Percentiles rank a stretch among this genome's conserved stretches.
These are phyloP conservation scores for Willowsia nigromaculata DNA, from an alignment of 2,888 invertebrate genomes.

Conservation along the genomic window DNA sequence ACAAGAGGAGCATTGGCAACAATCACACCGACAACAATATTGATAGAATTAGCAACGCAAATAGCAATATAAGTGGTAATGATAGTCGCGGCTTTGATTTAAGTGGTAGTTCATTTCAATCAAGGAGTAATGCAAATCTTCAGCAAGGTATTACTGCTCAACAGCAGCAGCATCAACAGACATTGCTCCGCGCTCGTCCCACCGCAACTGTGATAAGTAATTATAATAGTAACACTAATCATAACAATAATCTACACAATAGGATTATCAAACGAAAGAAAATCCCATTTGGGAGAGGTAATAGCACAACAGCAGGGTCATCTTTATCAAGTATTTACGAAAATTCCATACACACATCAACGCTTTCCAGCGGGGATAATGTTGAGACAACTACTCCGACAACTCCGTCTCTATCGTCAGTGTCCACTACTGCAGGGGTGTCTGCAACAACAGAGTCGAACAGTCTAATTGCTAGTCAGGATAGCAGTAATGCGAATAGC, in stretches of 20 bases:
- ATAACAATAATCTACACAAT: constrained; percentile 68
- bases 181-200: constrained; percentile 68
- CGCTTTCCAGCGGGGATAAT: constrained; percentile 15
- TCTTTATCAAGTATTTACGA: constrained; percentile 49
- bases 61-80: background rate
- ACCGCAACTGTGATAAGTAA: constrained; percentile 74
- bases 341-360: constrained; percentile 50
- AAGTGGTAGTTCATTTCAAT: constrained; percentile 43
- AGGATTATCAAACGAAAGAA: constrained; percentile 75
- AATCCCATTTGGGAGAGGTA: constrained; percentile 47
- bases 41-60: background rate
- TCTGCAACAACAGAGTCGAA: constrained; percentile 56
- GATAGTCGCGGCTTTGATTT: constrained; percentile 37
- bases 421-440: constrained; percentile 5
- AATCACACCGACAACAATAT: background rate
- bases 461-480: constrained; percentile 69
- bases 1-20: background rate
- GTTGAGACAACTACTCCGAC: constrained; percentile 17
- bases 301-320: constrained; percentile 32
- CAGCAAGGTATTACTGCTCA: background rate
- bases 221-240: constrained; percentile 69
- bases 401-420: background rate
- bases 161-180: constrained; percentile 14
- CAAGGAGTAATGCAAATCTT: constrained; percentile 56
- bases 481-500: constrained; percentile 14